Percentiles rank a stretch among this genome's conserved stretches.
phyloP scores from a whole-genome alignment of 2,888 invertebrate genomes.

The Cosmopolites sordidus region DNA sequence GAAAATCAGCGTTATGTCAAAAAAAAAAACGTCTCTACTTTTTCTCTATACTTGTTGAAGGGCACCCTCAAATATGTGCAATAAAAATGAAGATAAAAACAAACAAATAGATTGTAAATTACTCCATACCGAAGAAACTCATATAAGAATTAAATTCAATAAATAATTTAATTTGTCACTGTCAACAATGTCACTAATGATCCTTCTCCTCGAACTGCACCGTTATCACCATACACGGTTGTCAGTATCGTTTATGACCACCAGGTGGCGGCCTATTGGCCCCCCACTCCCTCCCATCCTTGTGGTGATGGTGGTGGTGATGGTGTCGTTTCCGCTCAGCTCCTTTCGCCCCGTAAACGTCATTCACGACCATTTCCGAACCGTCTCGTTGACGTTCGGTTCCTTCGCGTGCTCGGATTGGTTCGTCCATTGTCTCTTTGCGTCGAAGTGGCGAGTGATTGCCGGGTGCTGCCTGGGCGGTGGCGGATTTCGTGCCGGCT shows the following conservation, averaged over 20 bases:
- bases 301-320: slow-evolving; percentile 70
- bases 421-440: slow-evolving; percentile 70
- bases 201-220: slow-evolving; percentile 40
- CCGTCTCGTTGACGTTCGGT: slow-evolving; percentile 54
- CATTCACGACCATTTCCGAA: slow-evolving; percentile 66
- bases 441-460: slow-evolving; percentile 60
- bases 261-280: slow-evolving; percentile 51
- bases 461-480: slow-evolving; percentile 32
- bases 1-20: too few relatives aligned
- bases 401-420: slow-evolving; percentile 45
- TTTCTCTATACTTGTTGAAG: too few relatives aligned
- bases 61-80: too few relatives aligned
- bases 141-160: too few relatives aligned
- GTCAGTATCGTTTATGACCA: slow-evolving; percentile 54
- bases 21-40: too few relatives aligned
- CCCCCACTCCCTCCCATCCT: slow-evolving; percentile 57
- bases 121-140: too few relatives aligned
- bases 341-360: slow-evolving; percentile 49
- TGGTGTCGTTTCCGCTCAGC: slow-evolving; percentile 69
- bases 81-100: too few relatives aligned
- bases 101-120: too few relatives aligned
- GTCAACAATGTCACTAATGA: too few relatives aligned
- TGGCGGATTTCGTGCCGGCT: slow-evolving; percentile 57
- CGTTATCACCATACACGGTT: slow-evolving; percentile 44
- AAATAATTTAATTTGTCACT: too few relatives aligned